Evolutionary conservation across 2,888 invertebrate species (phyloP), one percentile per base, ranked within the genome.

Genomic region (Cheilosia vernalis): DNA sequence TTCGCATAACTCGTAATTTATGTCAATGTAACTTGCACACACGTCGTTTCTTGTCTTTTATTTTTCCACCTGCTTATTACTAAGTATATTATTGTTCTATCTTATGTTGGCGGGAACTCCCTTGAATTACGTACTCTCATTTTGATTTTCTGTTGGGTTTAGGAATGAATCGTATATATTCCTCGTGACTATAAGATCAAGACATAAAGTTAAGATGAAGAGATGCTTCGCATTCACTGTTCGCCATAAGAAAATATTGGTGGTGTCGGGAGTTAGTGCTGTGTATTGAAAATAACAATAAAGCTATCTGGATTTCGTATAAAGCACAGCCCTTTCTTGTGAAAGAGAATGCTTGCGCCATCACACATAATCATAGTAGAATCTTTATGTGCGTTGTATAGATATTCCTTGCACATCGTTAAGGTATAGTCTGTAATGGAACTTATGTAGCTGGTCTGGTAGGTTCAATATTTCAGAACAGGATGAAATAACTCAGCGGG

Each of bases 321-420:
- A 58, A 77, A 60, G 42, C 58, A 53, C 30, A 70, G 51, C 24
- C 69, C 30, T 81, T 76, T 60, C 83, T 72, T 72, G 30, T 13
- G 19, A 40, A 67, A 21, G 55, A 60, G 42, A 53, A 58, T 60
- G 37, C 47, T 73, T 63, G 61, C 67, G 55, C 67, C 73, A 63
- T 79, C 72, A 37, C 73, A 83, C 79, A 73, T 63, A 73, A 73
- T 79, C 79, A 55, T 67, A 69, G 67, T 42, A 44, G 56, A 63
- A 78, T 60, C 44, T 67, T 77, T 66, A 64, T 69, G 17, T 49
- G 56, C 21, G 21, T 53, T 30, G 60, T 72, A 37, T 37, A 81
- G 49, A 70, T 76, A 76, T 69, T 63, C 51, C 51, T 17, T 63
- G 76, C 76, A 69, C 63, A 76, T 76, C 44, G 56, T 44, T 19